These are phyloP conservation scores for Drosophila tristis DNA, from an alignment of 1,140 invertebrate species.

Conservation along the genomic window DNA sequence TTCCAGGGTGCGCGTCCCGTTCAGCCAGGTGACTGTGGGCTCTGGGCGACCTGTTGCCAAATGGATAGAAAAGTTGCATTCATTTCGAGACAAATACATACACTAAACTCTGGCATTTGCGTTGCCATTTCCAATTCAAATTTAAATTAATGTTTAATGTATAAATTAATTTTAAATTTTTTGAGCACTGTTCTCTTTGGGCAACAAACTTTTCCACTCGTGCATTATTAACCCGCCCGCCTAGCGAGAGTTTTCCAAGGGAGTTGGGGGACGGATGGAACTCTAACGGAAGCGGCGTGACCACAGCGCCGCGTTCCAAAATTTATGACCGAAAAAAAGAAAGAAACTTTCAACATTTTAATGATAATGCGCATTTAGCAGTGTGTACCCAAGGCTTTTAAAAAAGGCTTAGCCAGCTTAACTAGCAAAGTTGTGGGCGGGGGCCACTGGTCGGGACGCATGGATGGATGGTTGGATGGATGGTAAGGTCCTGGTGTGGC, in stretches of 20 bases:
- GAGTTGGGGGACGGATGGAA: constrained; percentile 7
- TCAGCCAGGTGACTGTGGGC: constrained; percentile 92
- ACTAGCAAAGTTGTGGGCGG: constrained; percentile 70
- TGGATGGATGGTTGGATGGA: constrained; percentile 9
- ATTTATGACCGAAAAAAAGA: constrained; percentile 70
- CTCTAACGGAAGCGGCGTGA: constrained; percentile 54
- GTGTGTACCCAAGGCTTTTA: constrained; percentile 80
- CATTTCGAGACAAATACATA: background rate
- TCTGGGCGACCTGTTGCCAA: constrained; percentile 89
- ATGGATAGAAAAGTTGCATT: constrained; percentile 15
- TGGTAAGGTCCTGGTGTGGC: no score
- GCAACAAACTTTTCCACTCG: constrained; percentile 53
- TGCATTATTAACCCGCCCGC: constrained; percentile 67
- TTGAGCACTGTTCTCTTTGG: constrained; percentile 42
- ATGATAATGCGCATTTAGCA: constrained; percentile 83
- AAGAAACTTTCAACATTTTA: constrained; percentile 78
- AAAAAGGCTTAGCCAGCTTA: constrained; percentile 82
- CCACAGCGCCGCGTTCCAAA: constrained; percentile 54
- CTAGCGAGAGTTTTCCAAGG: constrained; percentile 38
- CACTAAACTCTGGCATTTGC: background rate
- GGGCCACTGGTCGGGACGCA: background rate
- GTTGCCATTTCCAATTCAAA: constrained; percentile 30
- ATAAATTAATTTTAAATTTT: constrained; percentile 61
- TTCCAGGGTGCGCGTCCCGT: constrained; percentile 87
- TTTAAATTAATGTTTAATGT: constrained; percentile 63